Evolutionary conservation across 1,140 invertebrate species (phyloP), one percentile per base, ranked within the genome.

Genomic region (Papilio polyxenes): DNA sequence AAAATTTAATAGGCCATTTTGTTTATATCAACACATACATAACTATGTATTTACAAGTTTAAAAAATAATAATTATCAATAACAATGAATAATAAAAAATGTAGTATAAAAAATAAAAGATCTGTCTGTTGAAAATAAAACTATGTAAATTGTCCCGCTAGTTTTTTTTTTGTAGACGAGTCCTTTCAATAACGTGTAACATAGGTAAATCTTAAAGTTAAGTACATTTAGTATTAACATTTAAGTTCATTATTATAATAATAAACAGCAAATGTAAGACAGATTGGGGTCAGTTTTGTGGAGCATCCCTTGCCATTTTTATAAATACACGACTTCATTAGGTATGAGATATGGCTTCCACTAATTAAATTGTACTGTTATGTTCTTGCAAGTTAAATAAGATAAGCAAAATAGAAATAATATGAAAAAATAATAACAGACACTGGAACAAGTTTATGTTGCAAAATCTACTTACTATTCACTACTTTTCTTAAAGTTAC

Each of bases 341-440:
- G 37, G 11, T 31, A 31, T 9, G 23, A 72, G 31, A 72, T 72
- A 72, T 23, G 65, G 65, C 65, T 72, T 72, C 65, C 15, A 13
- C 65, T 72, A 72, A 72, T 72, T 72, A 72, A 72, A 72, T 72
- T 40, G 65, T 72, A 17, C 37, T 72, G 31, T 72, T 72, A 72
- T 13, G 11, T 72, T 37, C 11, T 37, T 37, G 4, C 17, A 37
- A 7, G 1, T 65, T 7, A 69, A 13, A 17, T 17, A 13, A 69
- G 3, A 15, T 31, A 6, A 72, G 65, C 0, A 31, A 31, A 31
- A 31, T 11, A 40, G 11, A 72, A 72, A 72, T 37, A 72, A 40
- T 72, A 1, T 72, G 3, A 11, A 72, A 40, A 37, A 31, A 40
- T 72, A 37, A 17, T 17, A 15, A 13, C 15, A 53, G 5, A 17